phyloP scores from a whole-genome alignment of 1,140 invertebrate genomes.

The Delia radicum region DNA sequence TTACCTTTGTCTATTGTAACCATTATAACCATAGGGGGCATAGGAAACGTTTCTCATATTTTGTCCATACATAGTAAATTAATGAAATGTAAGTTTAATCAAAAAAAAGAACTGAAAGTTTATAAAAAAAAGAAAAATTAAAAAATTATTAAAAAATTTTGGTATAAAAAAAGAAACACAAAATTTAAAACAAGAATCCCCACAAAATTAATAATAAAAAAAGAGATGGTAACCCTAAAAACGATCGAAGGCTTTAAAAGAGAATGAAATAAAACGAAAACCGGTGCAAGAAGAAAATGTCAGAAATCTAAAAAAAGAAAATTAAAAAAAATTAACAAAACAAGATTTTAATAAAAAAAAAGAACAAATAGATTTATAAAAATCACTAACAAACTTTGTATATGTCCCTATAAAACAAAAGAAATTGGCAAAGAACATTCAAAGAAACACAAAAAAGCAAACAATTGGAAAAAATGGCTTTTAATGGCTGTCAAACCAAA shows the following conservation, averaged over 20 bases:
- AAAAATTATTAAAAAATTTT: constrained; percentile 15
- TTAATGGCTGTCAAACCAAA: too few species aligned
- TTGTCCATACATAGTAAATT: constrained; percentile 26
- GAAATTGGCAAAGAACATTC: neutral
- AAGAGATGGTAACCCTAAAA: neutral
- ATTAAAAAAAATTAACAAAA: neutral
- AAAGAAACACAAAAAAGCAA: neutral
- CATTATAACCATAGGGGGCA: constrained; percentile 28
- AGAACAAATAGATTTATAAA: neutral
- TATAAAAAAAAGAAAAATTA: constrained; percentile 25
- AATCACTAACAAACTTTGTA: too few species aligned
- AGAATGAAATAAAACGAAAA: neutral
- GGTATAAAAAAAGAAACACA: neutral
- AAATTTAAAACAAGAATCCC: neutral
- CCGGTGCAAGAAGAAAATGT: neutral
- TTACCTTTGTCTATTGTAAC: constrained; percentile 29
- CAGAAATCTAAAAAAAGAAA: neutral
- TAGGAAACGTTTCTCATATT: constrained; percentile 28
- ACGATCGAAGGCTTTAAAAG: neutral
- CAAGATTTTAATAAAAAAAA: neutral
- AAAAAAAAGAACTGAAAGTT: too few species aligned
- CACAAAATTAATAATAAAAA: neutral
- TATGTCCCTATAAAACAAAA: neutral
- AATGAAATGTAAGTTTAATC: too few species aligned
- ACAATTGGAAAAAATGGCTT: too few species aligned